Evolutionary conservation across 1,140 invertebrate genomes (phyloP).

Genomic region (Thalassaphorura encarpata): DNA sequence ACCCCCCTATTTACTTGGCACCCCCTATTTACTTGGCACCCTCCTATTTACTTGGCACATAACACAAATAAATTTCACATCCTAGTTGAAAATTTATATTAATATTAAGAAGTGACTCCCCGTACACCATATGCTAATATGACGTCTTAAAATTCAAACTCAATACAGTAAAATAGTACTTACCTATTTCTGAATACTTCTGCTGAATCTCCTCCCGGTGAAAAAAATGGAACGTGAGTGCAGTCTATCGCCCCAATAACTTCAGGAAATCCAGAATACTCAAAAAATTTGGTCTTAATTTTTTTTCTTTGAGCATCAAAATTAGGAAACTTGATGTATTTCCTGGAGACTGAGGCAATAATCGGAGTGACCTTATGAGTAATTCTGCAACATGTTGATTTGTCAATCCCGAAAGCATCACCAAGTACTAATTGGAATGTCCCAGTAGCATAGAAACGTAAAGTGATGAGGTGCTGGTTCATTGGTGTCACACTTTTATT

Average conservation of each 20-base stretch:
- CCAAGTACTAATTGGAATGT: constrained; percentile 16
- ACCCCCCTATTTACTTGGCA: too few species aligned
- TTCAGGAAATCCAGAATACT: constrained; percentile 10
- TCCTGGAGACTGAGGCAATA: not conserved
- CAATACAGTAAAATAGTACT: too few species aligned
- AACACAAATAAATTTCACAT: too few species aligned
- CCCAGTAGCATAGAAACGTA: constrained; percentile 7
- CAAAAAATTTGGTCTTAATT: constrained; percentile 3
- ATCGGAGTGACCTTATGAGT: constrained; percentile 21
- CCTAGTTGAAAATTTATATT: too few species aligned
- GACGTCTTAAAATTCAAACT: too few species aligned
- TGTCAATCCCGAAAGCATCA: constrained; percentile 22
- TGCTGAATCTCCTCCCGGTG: constrained; percentile 32
- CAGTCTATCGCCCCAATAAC: constrained; percentile 32
- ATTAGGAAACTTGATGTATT: not conserved
- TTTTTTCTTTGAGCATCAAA: not conserved
- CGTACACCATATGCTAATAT: too few species aligned
- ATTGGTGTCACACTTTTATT: not conserved
- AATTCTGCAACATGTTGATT: constrained; percentile 24
- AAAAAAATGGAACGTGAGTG: constrained; percentile 30
- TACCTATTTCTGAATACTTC: constrained; percentile 33
- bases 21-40: too few species aligned
- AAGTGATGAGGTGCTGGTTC: not conserved
- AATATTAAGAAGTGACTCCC: too few species aligned
- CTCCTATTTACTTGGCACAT: too few species aligned